Conservation (phyloP, 2,888 invertebrate species). For the Margaritifera margaritifera region DNA sequence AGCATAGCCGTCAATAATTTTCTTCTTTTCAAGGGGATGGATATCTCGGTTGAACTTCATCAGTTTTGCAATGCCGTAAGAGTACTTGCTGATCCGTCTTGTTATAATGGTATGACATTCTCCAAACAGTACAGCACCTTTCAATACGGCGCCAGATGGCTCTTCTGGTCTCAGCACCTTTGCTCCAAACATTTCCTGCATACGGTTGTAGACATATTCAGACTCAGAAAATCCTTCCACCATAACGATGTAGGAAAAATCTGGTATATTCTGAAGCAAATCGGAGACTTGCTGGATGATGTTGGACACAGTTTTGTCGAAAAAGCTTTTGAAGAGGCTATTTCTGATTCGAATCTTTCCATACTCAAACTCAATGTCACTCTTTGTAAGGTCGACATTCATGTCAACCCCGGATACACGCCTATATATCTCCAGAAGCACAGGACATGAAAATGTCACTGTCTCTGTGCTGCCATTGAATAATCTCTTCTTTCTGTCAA, state of each 20-base stretch:
- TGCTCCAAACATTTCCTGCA: not conserved
- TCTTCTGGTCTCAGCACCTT: slow-evolving; percentile 18
- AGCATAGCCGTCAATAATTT: slow-evolving; percentile 1
- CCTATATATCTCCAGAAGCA: slow-evolving; percentile 10
- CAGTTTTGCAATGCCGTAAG: slow-evolving; percentile 33
- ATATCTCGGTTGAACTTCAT: slow-evolving; percentile 16
- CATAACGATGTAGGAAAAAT: not conserved
- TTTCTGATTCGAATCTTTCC: not conserved
- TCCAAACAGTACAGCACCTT: slow-evolving; percentile 34
- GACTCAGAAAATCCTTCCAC: slow-evolving; percentile 3
- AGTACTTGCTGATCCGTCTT: slow-evolving; percentile 27
- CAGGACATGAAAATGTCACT: slow-evolving; percentile 20
- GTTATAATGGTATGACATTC: slow-evolving; percentile 22
- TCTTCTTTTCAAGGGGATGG: slow-evolving; percentile 18
- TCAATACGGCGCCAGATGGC: slow-evolving; percentile 25
- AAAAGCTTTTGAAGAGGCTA: not conserved
- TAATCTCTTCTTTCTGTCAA: slow-evolving; percentile 23
- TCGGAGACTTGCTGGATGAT: not conserved
- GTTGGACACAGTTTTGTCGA: not conserved
- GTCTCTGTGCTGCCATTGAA: slow-evolving; percentile 16
- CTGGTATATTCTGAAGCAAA: not conserved
- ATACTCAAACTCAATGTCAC: not conserved
- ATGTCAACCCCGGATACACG: not conserved
- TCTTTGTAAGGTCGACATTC: too few relatives aligned
- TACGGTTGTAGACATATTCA: not conserved